phyloP scores from a whole-genome alignment of 1,140 invertebrate genomes.

The Lordiphosa collinella region DNA sequence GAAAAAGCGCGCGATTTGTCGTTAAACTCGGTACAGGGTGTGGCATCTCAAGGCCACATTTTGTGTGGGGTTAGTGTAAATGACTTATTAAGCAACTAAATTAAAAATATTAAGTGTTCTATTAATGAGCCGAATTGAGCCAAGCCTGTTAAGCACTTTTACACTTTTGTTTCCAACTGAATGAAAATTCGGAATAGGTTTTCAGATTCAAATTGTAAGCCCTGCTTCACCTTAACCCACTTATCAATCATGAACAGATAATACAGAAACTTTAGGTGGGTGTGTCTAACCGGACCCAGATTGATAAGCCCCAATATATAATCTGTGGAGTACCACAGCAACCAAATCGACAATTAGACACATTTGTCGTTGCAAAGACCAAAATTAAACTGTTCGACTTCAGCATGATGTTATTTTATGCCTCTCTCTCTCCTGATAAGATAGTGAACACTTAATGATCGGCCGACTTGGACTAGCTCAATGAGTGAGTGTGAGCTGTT shows the following conservation, averaged over 20 bases:
- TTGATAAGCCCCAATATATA: conserved; percentile 34
- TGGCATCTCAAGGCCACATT: neutral
- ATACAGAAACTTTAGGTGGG: conserved; percentile 9
- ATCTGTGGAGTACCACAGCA: conserved; percentile 26
- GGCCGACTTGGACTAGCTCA: conserved; percentile 27
- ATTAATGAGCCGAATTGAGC: conserved; percentile 38
- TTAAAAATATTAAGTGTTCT: conserved; percentile 11
- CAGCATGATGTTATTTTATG: conserved; percentile 1
- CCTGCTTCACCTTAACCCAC: too few relatives aligned
- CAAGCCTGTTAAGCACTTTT: neutral
- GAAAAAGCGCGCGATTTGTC: conserved; percentile 36
- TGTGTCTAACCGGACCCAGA: conserved; percentile 41
- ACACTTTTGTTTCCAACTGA: conserved; percentile 8
- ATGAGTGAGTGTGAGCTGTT: neutral
- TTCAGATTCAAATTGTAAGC: too few relatives aligned
- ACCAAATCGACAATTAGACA: conserved; percentile 4
- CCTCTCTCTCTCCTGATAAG: conserved; percentile 25
- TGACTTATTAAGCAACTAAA: conserved; percentile 23
- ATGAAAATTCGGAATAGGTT: too few relatives aligned
- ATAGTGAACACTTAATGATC: conserved; percentile 24
- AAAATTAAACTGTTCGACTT: conserved; percentile 10
- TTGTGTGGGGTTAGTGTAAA: conserved; percentile 26
- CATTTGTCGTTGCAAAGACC: neutral
- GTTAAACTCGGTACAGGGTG: neutral
- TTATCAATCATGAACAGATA: neutral